Conservation (phyloP, 1,140 invertebrate genomes). For the Pseudomyrmex sp. region DNA sequence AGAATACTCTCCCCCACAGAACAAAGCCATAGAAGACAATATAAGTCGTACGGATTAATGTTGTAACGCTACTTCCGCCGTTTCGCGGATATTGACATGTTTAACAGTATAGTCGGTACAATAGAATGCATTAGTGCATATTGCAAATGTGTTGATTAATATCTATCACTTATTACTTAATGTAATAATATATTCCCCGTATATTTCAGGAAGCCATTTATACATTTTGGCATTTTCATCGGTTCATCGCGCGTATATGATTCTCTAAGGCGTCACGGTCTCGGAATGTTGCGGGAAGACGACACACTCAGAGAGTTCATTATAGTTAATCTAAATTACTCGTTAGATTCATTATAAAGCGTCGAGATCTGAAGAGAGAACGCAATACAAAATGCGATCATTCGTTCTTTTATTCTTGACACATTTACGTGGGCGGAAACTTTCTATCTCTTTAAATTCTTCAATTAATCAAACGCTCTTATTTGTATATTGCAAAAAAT, state of each 20-base stretch:
- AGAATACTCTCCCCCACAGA: neutral
- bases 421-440: neutral
- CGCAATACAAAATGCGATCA: neutral
- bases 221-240: too few species aligned
- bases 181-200: too few species aligned
- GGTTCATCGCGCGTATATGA: neutral
- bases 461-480: neutral
- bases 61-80: neutral
- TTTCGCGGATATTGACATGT: conserved; percentile 28
- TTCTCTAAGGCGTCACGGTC: conserved; percentile 16
- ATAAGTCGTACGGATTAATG: conserved; percentile 20
- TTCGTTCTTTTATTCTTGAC: neutral
- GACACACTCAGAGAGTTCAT: too few species aligned
- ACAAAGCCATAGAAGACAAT: conserved; percentile 21
- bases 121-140: conserved; percentile 23
- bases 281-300: conserved; percentile 5
- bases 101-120: neutral
- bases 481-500: too few species aligned
- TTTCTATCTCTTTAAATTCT: neutral
- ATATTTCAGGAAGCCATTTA: too few species aligned
- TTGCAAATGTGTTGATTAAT: conserved; percentile 24
- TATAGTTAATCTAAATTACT: conserved; percentile 17
- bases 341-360: conserved; percentile 32
- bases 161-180: neutral
- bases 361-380: conserved; percentile 34